Percentiles rank a stretch among this genome's conserved stretches.
phyloP scores from a whole-genome alignment of 1,140 invertebrate species.

The Saxidomus purpurata region DNA sequence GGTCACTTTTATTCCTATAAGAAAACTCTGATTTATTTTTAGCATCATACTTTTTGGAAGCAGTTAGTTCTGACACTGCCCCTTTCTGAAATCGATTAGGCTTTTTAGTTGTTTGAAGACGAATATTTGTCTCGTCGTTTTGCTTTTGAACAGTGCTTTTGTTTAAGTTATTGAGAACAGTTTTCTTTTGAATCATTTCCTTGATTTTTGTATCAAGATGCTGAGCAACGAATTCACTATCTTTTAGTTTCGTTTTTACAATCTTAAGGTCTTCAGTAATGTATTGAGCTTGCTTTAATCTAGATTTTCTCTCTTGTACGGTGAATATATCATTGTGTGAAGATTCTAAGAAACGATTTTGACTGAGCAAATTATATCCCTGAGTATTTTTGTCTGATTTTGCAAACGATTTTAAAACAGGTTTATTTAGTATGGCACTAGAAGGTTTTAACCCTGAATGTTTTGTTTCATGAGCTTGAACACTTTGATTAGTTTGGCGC shows the following conservation, averaged over 20 bases:
- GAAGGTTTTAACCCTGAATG: background rate
- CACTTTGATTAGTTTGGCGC: background rate
- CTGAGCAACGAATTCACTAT: conserved; percentile 31
- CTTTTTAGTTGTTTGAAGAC: too few relatives aligned
- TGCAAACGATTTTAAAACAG: background rate
- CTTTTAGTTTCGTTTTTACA: conserved; percentile 55
- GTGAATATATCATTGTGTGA: conserved; percentile 10
- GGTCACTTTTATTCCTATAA: too few relatives aligned
- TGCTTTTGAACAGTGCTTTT: background rate
- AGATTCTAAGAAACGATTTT: background rate
- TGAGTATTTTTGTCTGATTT: background rate
- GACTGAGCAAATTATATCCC: background rate
- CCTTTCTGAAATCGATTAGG: too few relatives aligned
- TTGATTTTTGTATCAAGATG: conserved; percentile 31
- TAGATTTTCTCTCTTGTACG: conserved; percentile 20
- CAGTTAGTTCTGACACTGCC: too few relatives aligned
- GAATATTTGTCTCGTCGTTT: background rate
- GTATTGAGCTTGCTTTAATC: conserved; percentile 48
- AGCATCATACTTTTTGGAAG: too few relatives aligned
- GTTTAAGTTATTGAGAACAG: conserved; percentile 15
- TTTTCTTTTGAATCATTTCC: conserved; percentile 29
- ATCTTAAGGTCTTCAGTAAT: conserved; percentile 58
- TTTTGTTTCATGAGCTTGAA: background rate
- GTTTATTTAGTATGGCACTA: conserved; percentile 20
- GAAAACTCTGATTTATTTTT: too few relatives aligned